Evolutionary conservation across 2,797 vertebrate genomes (phyloP), one percentile per base, ranked within the genome.

Genomic region (Xiphorhynchus erythropygius): DNA sequence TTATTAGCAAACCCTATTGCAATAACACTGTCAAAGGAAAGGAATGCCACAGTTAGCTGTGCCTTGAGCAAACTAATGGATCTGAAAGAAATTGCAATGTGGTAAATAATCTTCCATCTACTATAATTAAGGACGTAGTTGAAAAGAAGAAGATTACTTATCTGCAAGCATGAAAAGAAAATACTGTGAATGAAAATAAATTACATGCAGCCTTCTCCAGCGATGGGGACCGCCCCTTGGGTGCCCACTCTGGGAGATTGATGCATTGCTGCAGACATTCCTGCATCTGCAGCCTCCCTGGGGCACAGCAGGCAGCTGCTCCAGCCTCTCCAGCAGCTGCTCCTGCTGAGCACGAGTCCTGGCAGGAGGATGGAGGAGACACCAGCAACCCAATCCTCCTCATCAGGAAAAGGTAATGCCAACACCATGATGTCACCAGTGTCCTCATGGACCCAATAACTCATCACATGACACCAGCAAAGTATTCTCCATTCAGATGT

Each of bases 81-180:
- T 96, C 76, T 53, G 70, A 97, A 96, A 93, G 76, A 95, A 96
- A 91, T 30, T 63, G 73, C 76, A 86, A 28, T 22, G 56, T 79
- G 87, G 91, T 91, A 96, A 97, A 95, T 97, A 95, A 94, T 95
- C 59, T 88, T 94, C 89, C 89, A 80, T 70, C 94, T 90, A 13
- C 89, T 92, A 39, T 94, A 96, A 95, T 94, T 94, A 94, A 93
- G 92, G 67, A 73, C 57, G 87, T 32, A 82, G 91, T 39, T 49
- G 59, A 84, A 80, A 89, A 90, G 70, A 90, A 47, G 84, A 93
- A 94, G 89, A 95, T 93, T 88, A 69, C 63, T 94, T 89, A 93
- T 74, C 73, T 76, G 50, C 33, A 47, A 84, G 44, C 49, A 42
- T 0, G 4, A 41, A 78, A 77, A 33, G 23, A 89, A 86, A 92